Conservation (phyloP, 2,888 invertebrate genomes). For the Petrolisthes manimaculis region DNA sequence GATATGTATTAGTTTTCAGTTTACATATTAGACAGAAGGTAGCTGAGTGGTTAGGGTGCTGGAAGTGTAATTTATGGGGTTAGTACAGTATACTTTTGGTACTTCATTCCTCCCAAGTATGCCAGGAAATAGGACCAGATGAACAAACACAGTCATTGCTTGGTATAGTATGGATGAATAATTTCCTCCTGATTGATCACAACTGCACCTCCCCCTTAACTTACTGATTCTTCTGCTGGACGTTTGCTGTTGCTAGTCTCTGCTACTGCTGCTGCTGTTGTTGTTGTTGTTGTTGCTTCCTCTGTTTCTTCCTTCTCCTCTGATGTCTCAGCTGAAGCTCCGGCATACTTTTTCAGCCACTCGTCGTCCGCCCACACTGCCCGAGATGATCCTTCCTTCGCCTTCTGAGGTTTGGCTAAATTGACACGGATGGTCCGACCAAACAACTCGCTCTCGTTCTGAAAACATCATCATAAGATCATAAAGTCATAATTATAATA, state of each 20-base stretch:
- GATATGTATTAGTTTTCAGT: conserved; percentile 1
- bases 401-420: conserved; percentile 95
- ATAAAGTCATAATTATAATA: not conserved
- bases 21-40: not conserved
- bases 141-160: no score
- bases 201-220: conserved; percentile 18
- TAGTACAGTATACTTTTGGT: no score
- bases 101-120: no score
- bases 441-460: conserved; percentile 93
- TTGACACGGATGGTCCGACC: conserved; percentile 96
- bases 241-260: conserved; percentile 19
- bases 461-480: conserved; percentile 74
- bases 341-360: conserved; percentile 98
- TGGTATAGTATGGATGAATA: no score
- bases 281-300: conserved; percentile 6
- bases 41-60: not conserved
- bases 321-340: conserved; percentile 70
- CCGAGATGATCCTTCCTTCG: conserved; percentile 93
- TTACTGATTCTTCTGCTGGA: conserved; percentile 59
- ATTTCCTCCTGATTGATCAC: no score
- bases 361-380: conserved; percentile 98
- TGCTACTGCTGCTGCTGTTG: conserved; percentile 8
- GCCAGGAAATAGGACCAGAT: no score
- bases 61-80: no score
- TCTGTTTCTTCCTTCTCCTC: conserved; percentile 28